Evolutionary conservation across 2,888 invertebrate genomes (phyloP).

Genomic region (Synanthedon myopaeformis): DNA sequence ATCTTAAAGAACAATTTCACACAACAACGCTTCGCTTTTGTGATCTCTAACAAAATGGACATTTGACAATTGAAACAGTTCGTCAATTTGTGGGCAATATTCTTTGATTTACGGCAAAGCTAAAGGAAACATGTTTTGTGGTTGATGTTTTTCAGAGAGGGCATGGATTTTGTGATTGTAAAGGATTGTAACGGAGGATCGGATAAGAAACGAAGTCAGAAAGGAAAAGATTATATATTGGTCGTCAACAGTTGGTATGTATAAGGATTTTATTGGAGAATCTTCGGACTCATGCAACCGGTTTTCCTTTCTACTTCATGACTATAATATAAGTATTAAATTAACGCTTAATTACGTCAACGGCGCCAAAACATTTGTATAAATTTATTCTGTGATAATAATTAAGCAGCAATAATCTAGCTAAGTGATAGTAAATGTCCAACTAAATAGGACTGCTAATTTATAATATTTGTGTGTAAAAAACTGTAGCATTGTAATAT

Average conservation of each 20-base stretch:
- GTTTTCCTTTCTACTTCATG: too few relatives aligned
- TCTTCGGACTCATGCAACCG: neutral
- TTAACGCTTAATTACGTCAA: too few relatives aligned
- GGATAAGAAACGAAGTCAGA: slow-evolving; percentile 36
- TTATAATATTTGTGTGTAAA: too few relatives aligned
- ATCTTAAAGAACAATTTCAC: neutral
- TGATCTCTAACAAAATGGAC: slow-evolving; percentile 5
- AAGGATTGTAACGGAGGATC: slow-evolving; percentile 48
- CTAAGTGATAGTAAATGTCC: too few relatives aligned
- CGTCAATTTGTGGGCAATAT: slow-evolving; percentile 1
- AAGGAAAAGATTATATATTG: slow-evolving; percentile 50
- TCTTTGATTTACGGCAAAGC: slow-evolving; percentile 2
- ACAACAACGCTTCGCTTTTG: slow-evolving; percentile 15
- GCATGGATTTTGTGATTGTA: slow-evolving; percentile 50
- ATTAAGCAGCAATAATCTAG: too few relatives aligned
- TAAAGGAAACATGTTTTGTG: slow-evolving; percentile 11
- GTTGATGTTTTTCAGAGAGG: slow-evolving; percentile 56
- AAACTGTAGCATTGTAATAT: too few relatives aligned
- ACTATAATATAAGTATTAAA: too few relatives aligned
- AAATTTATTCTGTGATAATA: too few relatives aligned
- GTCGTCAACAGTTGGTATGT: slow-evolving; percentile 52
- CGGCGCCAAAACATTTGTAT: too few relatives aligned
- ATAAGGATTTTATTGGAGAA: slow-evolving; percentile 1
- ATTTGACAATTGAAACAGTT: neutral
- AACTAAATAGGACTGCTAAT: too few relatives aligned